Evolutionary conservation across 2,888 invertebrate species (phyloP).

Genomic region (Limenitis camilla): DNA sequence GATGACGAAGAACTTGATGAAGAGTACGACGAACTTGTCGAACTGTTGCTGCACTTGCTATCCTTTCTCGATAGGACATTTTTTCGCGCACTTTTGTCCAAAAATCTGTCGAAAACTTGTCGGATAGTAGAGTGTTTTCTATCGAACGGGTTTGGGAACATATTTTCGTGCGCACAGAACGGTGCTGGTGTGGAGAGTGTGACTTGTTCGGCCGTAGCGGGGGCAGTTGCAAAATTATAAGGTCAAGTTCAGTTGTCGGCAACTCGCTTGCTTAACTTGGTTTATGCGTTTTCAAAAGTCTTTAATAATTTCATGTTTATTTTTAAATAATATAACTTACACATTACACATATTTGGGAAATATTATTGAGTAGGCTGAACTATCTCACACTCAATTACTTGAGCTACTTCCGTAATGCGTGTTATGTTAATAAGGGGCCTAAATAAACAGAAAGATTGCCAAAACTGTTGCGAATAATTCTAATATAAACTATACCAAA

Average conservation of each 20-base stretch:
- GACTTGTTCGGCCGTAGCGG: slow-evolving; percentile 7
- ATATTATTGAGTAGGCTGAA: too few species aligned
- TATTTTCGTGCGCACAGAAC: slow-evolving; percentile 45
- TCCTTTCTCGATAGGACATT: slow-evolving; percentile 45
- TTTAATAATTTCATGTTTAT: not conserved
- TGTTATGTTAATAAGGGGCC: too few species aligned
- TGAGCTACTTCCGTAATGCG: too few species aligned
- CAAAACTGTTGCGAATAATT: too few species aligned
- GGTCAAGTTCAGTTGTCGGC: slow-evolving; percentile 25
- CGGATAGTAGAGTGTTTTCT: slow-evolving; percentile 81
- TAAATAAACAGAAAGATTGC: too few species aligned
- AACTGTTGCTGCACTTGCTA: slow-evolving; percentile 41
- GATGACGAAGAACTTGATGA: slow-evolving; percentile 23
- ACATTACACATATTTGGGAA: too few species aligned
- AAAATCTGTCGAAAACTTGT: slow-evolving; percentile 76
- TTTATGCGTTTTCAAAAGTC: slow-evolving; percentile 2
- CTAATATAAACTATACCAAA: too few species aligned
- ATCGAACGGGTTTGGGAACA: slow-evolving; percentile 82
- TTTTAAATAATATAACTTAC: not conserved
- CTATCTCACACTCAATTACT: too few species aligned
- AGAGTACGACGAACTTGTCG: slow-evolving; percentile 27
- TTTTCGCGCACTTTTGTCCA: slow-evolving; percentile 49
- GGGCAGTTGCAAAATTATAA: slow-evolving; percentile 21
- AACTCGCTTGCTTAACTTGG: slow-evolving; percentile 5
- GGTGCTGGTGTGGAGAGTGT: slow-evolving; percentile 18